phyloP scores from a whole-genome alignment of 2,113 vertebrate genomes.

The Bubalus kerabau region DNA sequence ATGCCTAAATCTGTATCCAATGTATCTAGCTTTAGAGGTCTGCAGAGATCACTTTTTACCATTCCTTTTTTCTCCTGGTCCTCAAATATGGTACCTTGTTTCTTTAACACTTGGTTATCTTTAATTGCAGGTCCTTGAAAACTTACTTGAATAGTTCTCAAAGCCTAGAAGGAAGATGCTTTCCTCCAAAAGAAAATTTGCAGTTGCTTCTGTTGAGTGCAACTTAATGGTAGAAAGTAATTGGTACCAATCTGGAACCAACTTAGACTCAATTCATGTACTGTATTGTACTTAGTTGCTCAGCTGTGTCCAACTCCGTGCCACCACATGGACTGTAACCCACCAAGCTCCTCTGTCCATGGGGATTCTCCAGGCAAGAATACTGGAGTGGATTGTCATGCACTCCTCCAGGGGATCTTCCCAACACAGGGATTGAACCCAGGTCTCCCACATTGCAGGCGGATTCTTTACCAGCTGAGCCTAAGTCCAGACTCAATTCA shows the following conservation, averaged over 20 bases:
- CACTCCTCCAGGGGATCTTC: too few species aligned
- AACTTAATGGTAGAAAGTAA: too few species aligned
- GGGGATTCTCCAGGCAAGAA: too few species aligned
- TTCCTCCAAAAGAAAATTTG: slow-evolving; percentile 1
- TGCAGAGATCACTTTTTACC: background rate
- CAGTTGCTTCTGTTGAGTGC: background rate
- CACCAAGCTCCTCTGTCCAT: too few species aligned
- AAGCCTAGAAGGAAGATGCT: background rate
- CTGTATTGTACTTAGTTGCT: too few species aligned
- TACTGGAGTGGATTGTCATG: too few species aligned
- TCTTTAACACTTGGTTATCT: background rate
- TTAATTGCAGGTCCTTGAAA: background rate
- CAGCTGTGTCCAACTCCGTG: too few species aligned
- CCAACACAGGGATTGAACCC: too few species aligned
- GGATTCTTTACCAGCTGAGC: too few species aligned
- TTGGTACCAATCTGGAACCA: background rate
- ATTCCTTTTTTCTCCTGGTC: background rate
- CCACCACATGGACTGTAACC: too few species aligned
- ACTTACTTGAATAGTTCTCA: background rate
- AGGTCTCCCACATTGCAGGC: too few species aligned
- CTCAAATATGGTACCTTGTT: background rate
- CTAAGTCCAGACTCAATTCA: background rate
- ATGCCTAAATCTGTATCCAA: background rate
- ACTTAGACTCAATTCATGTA: background rate
- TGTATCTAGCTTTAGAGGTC: background rate